Evolutionary conservation across 2,888 invertebrate genomes (phyloP).

Genomic region (Apamea sordens): DNA sequence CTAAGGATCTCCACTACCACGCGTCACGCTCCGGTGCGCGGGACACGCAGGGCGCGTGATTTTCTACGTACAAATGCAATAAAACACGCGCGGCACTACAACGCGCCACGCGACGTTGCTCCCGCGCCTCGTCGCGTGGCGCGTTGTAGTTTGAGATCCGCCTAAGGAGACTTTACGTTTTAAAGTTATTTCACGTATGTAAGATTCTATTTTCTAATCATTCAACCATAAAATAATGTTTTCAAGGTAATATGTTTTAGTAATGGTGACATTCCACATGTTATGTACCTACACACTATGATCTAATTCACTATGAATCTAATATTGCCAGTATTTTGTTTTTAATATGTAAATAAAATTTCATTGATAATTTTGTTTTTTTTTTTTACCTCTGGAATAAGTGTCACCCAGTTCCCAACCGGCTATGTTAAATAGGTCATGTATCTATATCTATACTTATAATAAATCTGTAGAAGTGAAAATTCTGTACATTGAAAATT

Average conservation of each 20-base stretch:
- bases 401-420: not conserved
- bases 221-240: conserved; percentile 1
- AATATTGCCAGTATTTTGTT: conserved; percentile 56
- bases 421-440: too few relatives aligned
- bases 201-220: not conserved
- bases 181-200: not conserved
- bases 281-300: conserved; percentile 25
- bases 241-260: not conserved
- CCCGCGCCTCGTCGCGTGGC: not conserved
- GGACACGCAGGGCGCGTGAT: too few relatives aligned
- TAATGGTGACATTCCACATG: conserved; percentile 46
- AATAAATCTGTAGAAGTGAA: too few relatives aligned
- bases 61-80: too few relatives aligned
- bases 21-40: too few relatives aligned
- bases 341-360: conserved; percentile 49
- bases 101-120: too few relatives aligned
- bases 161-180: not conserved
- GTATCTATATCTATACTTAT: too few relatives aligned
- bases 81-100: too few relatives aligned
- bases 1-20: too few relatives aligned
- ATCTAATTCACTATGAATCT: conserved; percentile 22
- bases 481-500: too few relatives aligned
- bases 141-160: not conserved
- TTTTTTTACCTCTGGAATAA: not conserved
- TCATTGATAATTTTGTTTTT: conserved; percentile 19